Conservation (phyloP, 2,113 vertebrate species). For the Struthidea cinerea region DNA sequence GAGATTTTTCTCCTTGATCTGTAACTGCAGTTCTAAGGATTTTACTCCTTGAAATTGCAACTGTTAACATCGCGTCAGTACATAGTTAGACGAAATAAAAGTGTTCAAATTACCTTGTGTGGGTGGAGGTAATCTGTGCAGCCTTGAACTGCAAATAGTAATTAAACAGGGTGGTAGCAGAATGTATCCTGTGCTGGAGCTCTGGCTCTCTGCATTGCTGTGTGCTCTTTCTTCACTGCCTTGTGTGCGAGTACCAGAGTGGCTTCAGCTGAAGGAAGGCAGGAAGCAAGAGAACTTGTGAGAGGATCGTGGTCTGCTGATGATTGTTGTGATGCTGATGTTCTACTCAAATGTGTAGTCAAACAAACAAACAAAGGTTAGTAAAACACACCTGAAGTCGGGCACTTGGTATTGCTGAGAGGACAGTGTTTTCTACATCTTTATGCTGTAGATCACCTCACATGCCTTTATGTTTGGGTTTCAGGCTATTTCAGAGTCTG, state of each 20-base stretch:
- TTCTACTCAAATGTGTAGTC: not conserved
- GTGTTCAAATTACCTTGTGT: conserved; percentile 54
- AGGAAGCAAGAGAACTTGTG: not conserved
- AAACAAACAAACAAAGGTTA: not conserved
- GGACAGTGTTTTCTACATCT: not conserved
- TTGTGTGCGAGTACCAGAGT: not conserved
- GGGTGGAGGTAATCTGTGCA: conserved; percentile 55
- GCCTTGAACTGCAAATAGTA: conserved; percentile 59
- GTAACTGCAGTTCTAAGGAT: not conserved
- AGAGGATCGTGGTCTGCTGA: not conserved
- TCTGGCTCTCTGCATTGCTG: not conserved
- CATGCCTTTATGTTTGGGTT: not conserved
- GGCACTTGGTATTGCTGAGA: not conserved
- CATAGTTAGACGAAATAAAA: conserved; percentile 40
- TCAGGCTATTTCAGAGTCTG: not conserved
- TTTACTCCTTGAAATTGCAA: conserved; percentile 44
- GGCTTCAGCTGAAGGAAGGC: not conserved
- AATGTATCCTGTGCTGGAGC: conserved; percentile 12
- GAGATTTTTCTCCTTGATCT: not conserved
- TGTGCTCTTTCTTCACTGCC: not conserved
- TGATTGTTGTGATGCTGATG: not conserved
- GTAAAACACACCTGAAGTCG: not conserved
- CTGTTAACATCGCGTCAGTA: conserved; percentile 56
- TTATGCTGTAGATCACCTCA: not conserved
- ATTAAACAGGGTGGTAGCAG: conserved; percentile 61